Evolutionary conservation across 2,888 invertebrate species (phyloP), one percentile per base, ranked within the genome.

Genomic region (Erynnis tages): DNA sequence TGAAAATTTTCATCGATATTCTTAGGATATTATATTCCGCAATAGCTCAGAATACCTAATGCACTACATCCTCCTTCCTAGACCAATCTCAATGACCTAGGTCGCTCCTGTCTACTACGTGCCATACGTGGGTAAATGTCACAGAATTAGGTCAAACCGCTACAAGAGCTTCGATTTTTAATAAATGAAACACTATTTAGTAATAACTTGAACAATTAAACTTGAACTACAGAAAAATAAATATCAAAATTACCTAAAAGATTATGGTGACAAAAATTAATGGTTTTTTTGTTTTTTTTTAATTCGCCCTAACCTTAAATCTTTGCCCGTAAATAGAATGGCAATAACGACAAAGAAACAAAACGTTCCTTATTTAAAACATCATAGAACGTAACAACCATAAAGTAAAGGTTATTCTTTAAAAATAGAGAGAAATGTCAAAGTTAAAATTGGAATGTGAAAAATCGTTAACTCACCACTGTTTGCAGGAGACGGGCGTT

Each of bases 391-490:
- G 16, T 1, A 8, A 4, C 16, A 17, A n/a, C 8, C 7, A 27
- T 8, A 27, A 27, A 13, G 32, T 0, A 6, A 45, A 11, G 46
- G 35, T 37, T 21, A 25, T 34, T 48, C 21, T 62, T 61, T 57
- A 67, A 66, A 73, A 69, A 71, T 69, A 70, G 65, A 62, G 47
- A 5, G 16, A 47, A 45, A 54, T 40, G 45, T 45, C 45, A 53
- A 50, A 59, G 60, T 61, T 66, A 69, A 68, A 76, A 68, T 62
- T 64, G 66, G 64, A 37, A 65, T 55, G 63, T 54, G 66, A 57
- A 73, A 79, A 83, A 81, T 83, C 77, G 68, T 78, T 79, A 43
- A 81, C 82, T 78, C 58, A 82, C 82, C 53, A 60, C 53, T 44
- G 27, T 47, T 35, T 38, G 54, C 37, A 30, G 35, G 16, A 27